Conservation (phyloP, 1,140 invertebrate species). For the Psix sp. region DNA sequence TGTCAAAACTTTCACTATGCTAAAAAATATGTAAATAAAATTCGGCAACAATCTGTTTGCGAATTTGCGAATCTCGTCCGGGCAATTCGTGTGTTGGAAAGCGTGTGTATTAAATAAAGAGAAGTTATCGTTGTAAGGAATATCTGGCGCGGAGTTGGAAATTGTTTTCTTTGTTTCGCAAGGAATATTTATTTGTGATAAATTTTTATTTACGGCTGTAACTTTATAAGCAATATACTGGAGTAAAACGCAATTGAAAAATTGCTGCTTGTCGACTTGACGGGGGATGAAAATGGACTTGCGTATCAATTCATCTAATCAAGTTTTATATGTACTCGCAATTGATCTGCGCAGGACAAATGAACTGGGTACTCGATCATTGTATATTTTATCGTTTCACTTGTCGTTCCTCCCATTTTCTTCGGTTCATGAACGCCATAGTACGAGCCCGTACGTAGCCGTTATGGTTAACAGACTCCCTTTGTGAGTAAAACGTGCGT, state of each 20-base stretch:
- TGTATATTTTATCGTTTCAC: slow-evolving; percentile 39
- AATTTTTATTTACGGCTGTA: too few species aligned
- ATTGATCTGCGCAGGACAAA: slow-evolving; percentile 33
- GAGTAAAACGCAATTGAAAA: slow-evolving; percentile 8
- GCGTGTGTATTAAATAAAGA: background rate
- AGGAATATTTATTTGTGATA: too few species aligned
- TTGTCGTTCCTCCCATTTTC: slow-evolving; percentile 47
- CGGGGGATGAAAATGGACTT: slow-evolving; percentile 17
- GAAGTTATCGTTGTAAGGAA: too few species aligned
- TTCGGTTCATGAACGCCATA: slow-evolving; percentile 20
- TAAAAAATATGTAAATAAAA: slow-evolving; percentile 46
- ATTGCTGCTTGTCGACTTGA: slow-evolving; percentile 27
- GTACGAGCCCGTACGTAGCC: slow-evolving; percentile 17
- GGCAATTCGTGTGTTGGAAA: slow-evolving; percentile 1
- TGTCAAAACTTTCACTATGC: slow-evolving; percentile 20
- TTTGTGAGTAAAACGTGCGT: slow-evolving; percentile 32
- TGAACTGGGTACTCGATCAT: slow-evolving; percentile 10
- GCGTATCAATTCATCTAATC: slow-evolving; percentile 36
- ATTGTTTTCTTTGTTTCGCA: too few species aligned
- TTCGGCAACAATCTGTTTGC: slow-evolving; percentile 50
- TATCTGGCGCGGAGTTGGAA: too few species aligned
- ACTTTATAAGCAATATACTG: slow-evolving; percentile 4
- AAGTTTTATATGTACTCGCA: slow-evolving; percentile 34
- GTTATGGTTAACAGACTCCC: slow-evolving; percentile 5
- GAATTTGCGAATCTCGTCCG: slow-evolving; percentile 24